A percentile compares a stretch with the other conserved stretches of the same genome.
phyloP scores from a whole-genome alignment of 2,113 vertebrate genomes.

The Peucedramus taeniatus region DNA sequence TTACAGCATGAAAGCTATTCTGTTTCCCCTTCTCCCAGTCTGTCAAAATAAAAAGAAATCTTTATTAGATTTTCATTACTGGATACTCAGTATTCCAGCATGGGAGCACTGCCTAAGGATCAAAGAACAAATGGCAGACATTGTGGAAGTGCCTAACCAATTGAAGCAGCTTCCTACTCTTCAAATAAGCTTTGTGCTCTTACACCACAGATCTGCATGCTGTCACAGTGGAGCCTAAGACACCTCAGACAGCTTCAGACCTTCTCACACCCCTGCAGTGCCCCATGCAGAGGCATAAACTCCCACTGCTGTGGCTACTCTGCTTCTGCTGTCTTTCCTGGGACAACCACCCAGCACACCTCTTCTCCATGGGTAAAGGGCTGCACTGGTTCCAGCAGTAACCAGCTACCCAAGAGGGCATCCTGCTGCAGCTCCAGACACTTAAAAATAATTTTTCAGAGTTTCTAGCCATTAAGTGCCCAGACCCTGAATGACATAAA shows the following conservation, averaged over 20 bases:
- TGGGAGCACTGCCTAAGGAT: not conserved
- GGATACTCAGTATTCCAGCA: not conserved
- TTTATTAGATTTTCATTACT: not conserved
- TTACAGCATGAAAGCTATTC: not conserved
- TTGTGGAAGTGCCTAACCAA: not conserved
- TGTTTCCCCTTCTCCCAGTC: not conserved
- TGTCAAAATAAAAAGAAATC: not conserved
- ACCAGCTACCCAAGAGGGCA: not conserved
- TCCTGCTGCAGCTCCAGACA: not conserved
- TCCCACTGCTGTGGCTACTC: not conserved
- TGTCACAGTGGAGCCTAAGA: not conserved
- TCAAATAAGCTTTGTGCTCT: not conserved
- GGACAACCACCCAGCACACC: not conserved
- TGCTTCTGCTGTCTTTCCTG: not conserved
- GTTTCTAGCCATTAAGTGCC: not conserved
- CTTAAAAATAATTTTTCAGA: not conserved
- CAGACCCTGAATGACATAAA: not conserved
- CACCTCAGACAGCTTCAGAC: not conserved
- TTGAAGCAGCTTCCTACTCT: not conserved
- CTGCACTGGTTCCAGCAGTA: not conserved
- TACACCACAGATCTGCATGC: not conserved
- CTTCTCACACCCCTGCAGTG: not conserved
- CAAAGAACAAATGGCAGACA: not conserved
- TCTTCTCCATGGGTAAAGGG: not conserved
- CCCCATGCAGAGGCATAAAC: not conserved